Percentiles rank a stretch among this genome's conserved stretches.
These are phyloP conservation scores for Enteromius treurensis DNA, from an alignment of 2,797 vertebrate genomes.

Conservation along the genomic window DNA sequence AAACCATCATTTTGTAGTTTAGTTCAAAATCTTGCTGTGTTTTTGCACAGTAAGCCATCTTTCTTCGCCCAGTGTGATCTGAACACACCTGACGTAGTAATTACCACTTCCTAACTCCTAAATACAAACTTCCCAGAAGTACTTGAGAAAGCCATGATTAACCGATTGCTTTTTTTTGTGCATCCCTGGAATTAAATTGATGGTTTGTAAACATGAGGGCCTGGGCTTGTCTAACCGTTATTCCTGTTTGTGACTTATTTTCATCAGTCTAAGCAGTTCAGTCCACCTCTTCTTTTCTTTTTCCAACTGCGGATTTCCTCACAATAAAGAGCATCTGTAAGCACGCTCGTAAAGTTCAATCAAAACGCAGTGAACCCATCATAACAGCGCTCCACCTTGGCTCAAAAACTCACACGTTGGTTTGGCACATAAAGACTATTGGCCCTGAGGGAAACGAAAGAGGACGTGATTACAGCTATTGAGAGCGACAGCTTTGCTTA, in stretches of 20 bases:
- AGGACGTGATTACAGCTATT: constrained; percentile 58
- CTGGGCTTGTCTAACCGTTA: neutral
- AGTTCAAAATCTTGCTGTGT: neutral
- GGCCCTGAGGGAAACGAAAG: constrained; percentile 50
- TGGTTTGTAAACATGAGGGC: neutral
- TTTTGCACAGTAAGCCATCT: neutral
- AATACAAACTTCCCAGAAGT: neutral
- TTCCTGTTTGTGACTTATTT: neutral
- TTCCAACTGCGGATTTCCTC: neutral
- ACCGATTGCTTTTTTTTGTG: neutral
- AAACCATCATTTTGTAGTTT: neutral
- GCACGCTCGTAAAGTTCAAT: constrained; percentile 8
- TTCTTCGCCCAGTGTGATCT: neutral
- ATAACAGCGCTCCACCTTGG: constrained; percentile 16
- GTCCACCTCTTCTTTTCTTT: neutral
- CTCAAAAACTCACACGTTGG: constrained; percentile 19
- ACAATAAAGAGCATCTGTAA: neutral
- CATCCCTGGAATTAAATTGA: neutral
- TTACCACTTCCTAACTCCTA: neutral
- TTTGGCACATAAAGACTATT: constrained; percentile 33
- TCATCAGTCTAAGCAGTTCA: neutral
- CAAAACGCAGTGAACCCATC: neutral
- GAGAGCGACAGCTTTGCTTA: constrained; percentile 63
- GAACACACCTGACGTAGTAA: neutral
- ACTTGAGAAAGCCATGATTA: neutral